Percentiles rank a stretch among this genome's conserved stretches.
These are phyloP conservation scores for Saguinus midas DNA, from an alignment of 2,113 vertebrate species.

Conservation along the genomic window DNA sequence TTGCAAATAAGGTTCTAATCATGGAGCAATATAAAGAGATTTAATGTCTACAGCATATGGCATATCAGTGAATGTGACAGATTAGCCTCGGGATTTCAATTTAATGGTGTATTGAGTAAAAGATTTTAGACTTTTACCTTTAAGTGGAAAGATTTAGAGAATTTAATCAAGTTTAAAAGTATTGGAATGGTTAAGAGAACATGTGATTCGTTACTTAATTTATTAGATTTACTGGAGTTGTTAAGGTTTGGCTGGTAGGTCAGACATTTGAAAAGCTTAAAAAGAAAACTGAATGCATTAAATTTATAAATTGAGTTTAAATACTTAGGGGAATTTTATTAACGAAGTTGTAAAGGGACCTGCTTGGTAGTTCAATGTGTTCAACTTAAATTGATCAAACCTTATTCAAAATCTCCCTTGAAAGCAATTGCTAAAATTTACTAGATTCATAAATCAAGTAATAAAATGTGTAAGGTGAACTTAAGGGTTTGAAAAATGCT, in stretches of 20 bases:
- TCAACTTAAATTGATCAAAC: slow-evolving; percentile 61
- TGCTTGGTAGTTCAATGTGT: slow-evolving; percentile 46
- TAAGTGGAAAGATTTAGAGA: slow-evolving; percentile 58
- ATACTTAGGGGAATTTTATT: slow-evolving; percentile 67
- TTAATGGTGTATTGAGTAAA: slow-evolving; percentile 54
- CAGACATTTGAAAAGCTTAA: slow-evolving; percentile 53
- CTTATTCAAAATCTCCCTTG: slow-evolving; percentile 64
- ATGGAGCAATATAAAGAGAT: neutral
- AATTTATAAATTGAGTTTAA: slow-evolving; percentile 66
- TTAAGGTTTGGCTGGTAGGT: slow-evolving; percentile 54
- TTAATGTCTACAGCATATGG: slow-evolving; percentile 11
- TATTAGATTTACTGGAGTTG: slow-evolving; percentile 58
- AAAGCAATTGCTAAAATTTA: slow-evolving; percentile 72
- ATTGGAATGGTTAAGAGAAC: slow-evolving; percentile 41
- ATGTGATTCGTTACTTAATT: slow-evolving; percentile 59
- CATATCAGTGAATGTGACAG: slow-evolving; percentile 39
- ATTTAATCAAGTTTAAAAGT: slow-evolving; percentile 68
- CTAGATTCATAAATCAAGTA: slow-evolving; percentile 69
- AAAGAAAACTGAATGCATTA: slow-evolving; percentile 64
- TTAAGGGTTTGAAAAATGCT: slow-evolving; percentile 50
- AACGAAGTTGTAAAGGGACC: slow-evolving; percentile 65
- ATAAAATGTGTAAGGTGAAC: slow-evolving; percentile 53
- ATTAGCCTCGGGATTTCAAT: slow-evolving; percentile 52
- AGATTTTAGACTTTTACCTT: slow-evolving; percentile 60
- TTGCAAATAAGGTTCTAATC: neutral